These are phyloP conservation scores for Scytalopus superciliaris DNA, from an alignment of 2,113 vertebrate species.

Conservation along the genomic window DNA sequence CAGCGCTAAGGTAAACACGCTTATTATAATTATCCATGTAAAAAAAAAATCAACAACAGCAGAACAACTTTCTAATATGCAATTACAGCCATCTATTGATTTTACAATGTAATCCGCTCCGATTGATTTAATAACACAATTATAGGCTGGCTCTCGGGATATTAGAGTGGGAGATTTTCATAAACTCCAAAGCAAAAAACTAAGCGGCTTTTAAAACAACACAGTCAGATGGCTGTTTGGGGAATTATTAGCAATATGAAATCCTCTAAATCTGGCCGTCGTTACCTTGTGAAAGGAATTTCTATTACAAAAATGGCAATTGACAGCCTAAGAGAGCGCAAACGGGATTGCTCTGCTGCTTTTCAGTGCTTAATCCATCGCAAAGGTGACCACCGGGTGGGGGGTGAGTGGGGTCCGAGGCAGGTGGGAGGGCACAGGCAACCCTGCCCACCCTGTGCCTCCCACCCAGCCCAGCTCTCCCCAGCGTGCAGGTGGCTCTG, in stretches of 20 bases:
- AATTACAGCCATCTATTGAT: conserved; percentile 92
- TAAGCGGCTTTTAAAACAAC: conserved; percentile 74
- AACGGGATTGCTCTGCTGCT: not conserved
- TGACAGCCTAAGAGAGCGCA: conserved; percentile 13
- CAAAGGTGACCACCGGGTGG: not conserved
- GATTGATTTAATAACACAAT: conserved; percentile 93
- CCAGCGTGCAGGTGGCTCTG: fast-evolving
- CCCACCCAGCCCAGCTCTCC: not conserved
- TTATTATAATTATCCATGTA: conserved; percentile 93
- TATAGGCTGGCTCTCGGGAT: conserved; percentile 84
- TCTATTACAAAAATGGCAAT: conserved; percentile 61
- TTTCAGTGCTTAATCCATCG: not conserved
- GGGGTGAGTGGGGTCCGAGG: fast-evolving
- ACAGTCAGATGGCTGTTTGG: conserved; percentile 67
- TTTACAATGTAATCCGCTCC: conserved; percentile 87
- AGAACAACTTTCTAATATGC: conserved; percentile 90
- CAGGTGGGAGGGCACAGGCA: not conserved
- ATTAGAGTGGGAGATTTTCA: conserved; percentile 88
- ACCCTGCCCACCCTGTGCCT: not conserved
- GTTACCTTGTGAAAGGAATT: conserved; percentile 73
- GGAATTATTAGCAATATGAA: conserved; percentile 74
- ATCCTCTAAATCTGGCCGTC: conserved; percentile 75
- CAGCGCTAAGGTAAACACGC: conserved; percentile 88
- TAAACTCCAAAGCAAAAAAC: conserved; percentile 86
- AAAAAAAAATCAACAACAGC: conserved; percentile 78